Evolutionary conservation across 2,888 invertebrate species (phyloP).

Genomic region (Stenodema calcarata): DNA sequence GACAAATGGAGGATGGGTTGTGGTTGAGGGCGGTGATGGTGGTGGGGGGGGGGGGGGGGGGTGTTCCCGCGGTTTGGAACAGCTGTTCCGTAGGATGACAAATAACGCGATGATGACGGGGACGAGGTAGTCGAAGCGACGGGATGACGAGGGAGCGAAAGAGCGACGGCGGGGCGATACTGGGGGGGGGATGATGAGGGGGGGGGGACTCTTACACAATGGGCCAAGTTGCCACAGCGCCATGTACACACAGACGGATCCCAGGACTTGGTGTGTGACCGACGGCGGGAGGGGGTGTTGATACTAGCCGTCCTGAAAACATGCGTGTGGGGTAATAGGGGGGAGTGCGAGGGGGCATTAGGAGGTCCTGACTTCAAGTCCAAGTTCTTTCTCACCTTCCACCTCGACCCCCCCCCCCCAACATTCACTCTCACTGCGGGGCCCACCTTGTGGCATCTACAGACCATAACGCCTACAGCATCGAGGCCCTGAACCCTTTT

Average conservation of each 20-base stretch:
- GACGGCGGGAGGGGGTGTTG: neutral
- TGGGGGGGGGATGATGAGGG: neutral
- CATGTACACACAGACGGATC: neutral
- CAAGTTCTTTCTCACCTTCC: slow-evolving; percentile 8
- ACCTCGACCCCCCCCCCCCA: neutral
- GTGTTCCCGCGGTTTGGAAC: neutral
- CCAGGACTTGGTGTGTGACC: neutral
- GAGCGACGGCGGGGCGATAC: too few relatives aligned
- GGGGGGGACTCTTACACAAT: slow-evolving; percentile 5
- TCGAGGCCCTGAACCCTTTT: too few relatives aligned
- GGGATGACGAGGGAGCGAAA: too few relatives aligned
- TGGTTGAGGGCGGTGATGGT: neutral
- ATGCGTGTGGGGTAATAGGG: too few relatives aligned
- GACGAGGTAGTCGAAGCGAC: neutral
- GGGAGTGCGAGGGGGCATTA: neutral
- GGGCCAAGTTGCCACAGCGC: slow-evolving; percentile 21
- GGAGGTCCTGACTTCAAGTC: slow-evolving; percentile 5
- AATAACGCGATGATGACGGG: neutral
- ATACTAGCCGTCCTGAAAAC: slow-evolving; percentile 18
- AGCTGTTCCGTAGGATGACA: neutral
- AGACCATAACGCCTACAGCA: too few relatives aligned
- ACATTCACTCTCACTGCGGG: neutral
- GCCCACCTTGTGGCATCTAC: too few relatives aligned
- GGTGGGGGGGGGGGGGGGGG: neutral
- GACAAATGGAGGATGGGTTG: neutral